Evolutionary conservation across 2,113 vertebrate species (phyloP).

Genomic region (Typhlomys cinereus): DNA sequence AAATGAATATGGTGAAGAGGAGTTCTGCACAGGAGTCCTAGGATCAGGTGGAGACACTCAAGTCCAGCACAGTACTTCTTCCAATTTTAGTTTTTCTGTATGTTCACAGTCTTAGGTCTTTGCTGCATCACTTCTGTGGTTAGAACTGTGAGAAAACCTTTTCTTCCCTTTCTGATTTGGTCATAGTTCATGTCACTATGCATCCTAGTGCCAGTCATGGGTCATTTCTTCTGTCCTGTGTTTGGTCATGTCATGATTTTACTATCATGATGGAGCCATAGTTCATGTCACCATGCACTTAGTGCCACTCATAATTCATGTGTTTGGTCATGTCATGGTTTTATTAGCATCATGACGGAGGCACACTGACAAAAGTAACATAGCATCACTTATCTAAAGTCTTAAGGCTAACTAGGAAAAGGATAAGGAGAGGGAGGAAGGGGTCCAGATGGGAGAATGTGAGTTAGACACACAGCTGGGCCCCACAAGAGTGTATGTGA

Average conservation of each 20-base stretch:
- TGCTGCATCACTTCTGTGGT: constrained; percentile 6
- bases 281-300: not conserved
- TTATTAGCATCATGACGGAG: not conserved
- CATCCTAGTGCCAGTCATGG: not conserved
- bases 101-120: not conserved
- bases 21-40: not conserved
- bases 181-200: not conserved
- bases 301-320: not conserved
- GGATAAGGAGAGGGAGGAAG: not conserved
- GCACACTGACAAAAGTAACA: not conserved
- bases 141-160: not conserved
- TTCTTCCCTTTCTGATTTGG: not conserved
- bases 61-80: not conserved
- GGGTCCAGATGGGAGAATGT: not conserved
- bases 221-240: not conserved
- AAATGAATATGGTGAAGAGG: not conserved
- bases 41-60: not conserved
- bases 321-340: not conserved
- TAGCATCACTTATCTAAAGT: not conserved
- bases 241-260: too few relatives aligned
- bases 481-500: too few relatives aligned
- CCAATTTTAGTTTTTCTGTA: not conserved
- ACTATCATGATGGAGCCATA: not conserved
- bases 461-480: not conserved
- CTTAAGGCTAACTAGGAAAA: not conserved